phyloP scores from a whole-genome alignment of 2,888 invertebrate genomes.

The Drosophila fungiperda region DNA sequence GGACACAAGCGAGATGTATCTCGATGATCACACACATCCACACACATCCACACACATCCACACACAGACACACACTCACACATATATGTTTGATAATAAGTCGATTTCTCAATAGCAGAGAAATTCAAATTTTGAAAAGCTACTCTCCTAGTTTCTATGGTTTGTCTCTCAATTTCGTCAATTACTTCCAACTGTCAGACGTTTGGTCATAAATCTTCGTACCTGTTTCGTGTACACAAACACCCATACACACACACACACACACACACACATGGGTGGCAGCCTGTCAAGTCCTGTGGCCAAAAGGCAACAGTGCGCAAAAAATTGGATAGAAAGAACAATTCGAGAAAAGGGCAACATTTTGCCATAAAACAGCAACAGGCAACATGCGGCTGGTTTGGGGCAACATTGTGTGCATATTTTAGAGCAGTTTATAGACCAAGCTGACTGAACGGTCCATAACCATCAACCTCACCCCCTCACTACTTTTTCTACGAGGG shows the following conservation, averaged over 20 bases:
- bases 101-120: constrained; percentile 10
- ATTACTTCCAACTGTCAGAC: constrained; percentile 59
- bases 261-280: constrained; percentile 10
- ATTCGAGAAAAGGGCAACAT: constrained; percentile 46
- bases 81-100: constrained; percentile 14
- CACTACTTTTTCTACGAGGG: not conserved
- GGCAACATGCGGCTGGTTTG: constrained; percentile 26
- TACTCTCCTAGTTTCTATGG: constrained; percentile 6
- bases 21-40: not conserved
- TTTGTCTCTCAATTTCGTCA: constrained; percentile 62
- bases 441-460: constrained; percentile 42
- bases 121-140: constrained; percentile 42
- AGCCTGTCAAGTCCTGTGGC: constrained; percentile 54
- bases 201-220: constrained; percentile 63
- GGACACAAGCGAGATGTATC: not conserved
- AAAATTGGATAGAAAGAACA: constrained; percentile 13
- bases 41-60: not conserved
- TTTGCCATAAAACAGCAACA: constrained; percentile 67
- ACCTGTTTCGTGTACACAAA: constrained; percentile 9
- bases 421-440: constrained; percentile 51
- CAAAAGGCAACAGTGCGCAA: constrained; percentile 23
- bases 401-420: constrained; percentile 53
- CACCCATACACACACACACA: constrained; percentile 1
- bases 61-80: not conserved
- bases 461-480: not conserved